Evolutionary conservation across 2,797 vertebrate genomes (phyloP), one percentile per base, ranked within the genome.

Genomic region (Remorina albescens): DNA sequence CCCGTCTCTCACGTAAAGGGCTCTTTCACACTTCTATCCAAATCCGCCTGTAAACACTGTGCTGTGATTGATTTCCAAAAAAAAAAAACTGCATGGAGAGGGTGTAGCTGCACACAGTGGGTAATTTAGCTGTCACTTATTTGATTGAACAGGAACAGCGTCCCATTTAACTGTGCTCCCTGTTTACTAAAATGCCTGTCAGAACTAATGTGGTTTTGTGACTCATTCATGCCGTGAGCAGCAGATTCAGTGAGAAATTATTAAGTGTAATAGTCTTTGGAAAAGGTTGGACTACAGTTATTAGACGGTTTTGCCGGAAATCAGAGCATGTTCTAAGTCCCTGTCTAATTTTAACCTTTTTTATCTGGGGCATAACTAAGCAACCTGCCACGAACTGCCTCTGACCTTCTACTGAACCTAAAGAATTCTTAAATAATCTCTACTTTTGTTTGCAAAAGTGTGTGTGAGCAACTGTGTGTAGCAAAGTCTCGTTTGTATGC

Each of bases 351-450:
- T 83, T 61, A 82, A 76, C 77, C 67, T 82, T 56, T 78, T 76
- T 81, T 56, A 75, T 80, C 65, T 18, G 1, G 67, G 47, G 30
- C 18, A 56, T 83, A 78, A 56, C 77, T 73, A 73, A 82, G 81
- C 79, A 86, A 86, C 77, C 46, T 78, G 74, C 56, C 62, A 67
- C 3, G 15, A 65, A 49, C 54, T 56, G 47, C 66, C 50, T 70
- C 75, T 82, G 82, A 78, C 78, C 86, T 88, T 76, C 63, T 55
- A 47, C 39, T 82, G 76, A 87, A 89, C 83, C 74, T 28, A 39
- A n/a, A 76, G 36, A 78, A 70, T 60, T 71, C 67, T 64, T 44
- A 79, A 82, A 83, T 71, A 83, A 81, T 71, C 55, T 67, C 25
- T 42, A 28, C 51, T 61, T 59, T 67, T 74, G 63, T 67, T 60